A percentile compares a stretch with the other conserved stretches of the same genome.
phyloP scores from a whole-genome alignment of 2,797 vertebrate genomes.

The Sitta carolinensis region DNA sequence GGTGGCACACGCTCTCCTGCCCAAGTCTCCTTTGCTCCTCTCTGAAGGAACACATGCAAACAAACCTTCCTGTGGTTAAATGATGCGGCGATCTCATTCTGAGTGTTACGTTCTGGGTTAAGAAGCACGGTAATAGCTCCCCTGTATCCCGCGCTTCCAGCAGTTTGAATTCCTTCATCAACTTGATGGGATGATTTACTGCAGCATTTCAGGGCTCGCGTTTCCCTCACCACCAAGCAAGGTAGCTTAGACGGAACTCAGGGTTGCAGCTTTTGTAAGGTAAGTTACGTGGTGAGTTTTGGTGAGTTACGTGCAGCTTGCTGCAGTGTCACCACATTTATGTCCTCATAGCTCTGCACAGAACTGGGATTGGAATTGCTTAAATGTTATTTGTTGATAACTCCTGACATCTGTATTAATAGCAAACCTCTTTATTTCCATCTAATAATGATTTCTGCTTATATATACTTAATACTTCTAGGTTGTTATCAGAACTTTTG shows the following conservation, averaged over 20 bases:
- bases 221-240: background rate
- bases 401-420: background rate
- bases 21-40: background rate
- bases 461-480: background rate
- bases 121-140: constrained; percentile 64
- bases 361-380: background rate
- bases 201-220: constrained; percentile 22
- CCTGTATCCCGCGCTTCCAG: constrained; percentile 50
- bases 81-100: constrained; percentile 42
- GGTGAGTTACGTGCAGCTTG: background rate
- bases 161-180: constrained; percentile 70
- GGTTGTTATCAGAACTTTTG: constrained; percentile 3
- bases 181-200: constrained; percentile 71
- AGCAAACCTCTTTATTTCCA: background rate
- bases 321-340: background rate
- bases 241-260: background rate
- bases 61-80: constrained; percentile 29
- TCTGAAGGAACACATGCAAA: background rate
- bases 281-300: background rate
- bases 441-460: background rate
- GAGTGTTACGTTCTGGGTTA: constrained; percentile 66
- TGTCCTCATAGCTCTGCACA: background rate
- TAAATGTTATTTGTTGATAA: background rate
- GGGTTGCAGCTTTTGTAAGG: background rate
- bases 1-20: background rate